Percentiles rank a stretch among this genome's conserved stretches.
Evolutionary conservation across 2,113 vertebrate genomes (phyloP).

Genomic region (Athene cunicularia): DNA sequence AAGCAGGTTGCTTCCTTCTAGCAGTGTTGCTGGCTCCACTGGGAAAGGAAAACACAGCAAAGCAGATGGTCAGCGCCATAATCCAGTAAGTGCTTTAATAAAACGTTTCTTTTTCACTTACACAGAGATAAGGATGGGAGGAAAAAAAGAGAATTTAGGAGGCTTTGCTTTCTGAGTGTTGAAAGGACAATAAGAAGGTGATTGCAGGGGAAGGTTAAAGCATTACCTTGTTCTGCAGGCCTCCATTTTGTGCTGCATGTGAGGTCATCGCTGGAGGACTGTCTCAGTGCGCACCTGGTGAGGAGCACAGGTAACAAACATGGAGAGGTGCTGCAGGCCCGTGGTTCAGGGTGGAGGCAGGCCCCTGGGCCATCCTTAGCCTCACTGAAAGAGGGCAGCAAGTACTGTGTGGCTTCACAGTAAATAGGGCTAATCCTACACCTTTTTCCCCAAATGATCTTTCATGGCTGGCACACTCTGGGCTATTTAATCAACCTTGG

Average conservation of each 20-base stretch:
- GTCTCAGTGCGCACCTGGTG: neutral
- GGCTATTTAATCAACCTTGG: neutral
- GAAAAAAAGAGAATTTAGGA: neutral
- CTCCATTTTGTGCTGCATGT: slow-evolving; percentile 64
- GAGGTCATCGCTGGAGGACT: slow-evolving; percentile 44
- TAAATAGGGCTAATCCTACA: neutral
- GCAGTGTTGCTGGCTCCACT: slow-evolving; percentile 44
- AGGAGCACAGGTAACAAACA: slow-evolving; percentile 28
- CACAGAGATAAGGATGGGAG: neutral
- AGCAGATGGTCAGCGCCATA: slow-evolving; percentile 58
- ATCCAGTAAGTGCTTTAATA: slow-evolving; percentile 55
- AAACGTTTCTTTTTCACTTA: neutral
- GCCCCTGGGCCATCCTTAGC: neutral
- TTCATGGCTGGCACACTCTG: neutral
- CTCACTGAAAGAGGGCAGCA: neutral
- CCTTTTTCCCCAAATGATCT: neutral
- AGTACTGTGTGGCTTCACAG: neutral
- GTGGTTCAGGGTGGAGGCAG: neutral
- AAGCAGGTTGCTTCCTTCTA: slow-evolving; percentile 68
- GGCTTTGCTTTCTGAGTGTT: neutral
- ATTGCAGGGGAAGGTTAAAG: slow-evolving; percentile 29
- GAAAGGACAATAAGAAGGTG: neutral
- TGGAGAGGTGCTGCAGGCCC: neutral
- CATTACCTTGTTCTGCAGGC: slow-evolving; percentile 66
- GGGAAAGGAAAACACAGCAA: slow-evolving; percentile 62